Evolutionary conservation across 2,888 invertebrate genomes (phyloP).

Genomic region (Dolomedes plantarius): DNA sequence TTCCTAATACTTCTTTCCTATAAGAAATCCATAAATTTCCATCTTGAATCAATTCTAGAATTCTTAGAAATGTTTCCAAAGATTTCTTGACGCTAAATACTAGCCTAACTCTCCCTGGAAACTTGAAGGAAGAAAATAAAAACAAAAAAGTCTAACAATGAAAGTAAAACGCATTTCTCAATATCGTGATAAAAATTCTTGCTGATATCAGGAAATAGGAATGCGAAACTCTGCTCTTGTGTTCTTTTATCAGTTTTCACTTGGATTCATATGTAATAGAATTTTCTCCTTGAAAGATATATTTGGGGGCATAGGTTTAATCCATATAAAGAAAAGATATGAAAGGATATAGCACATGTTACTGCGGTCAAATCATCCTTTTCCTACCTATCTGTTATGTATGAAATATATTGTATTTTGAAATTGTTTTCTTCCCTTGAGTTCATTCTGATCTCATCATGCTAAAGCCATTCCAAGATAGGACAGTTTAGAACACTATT

Average conservation of each 20-base stretch:
- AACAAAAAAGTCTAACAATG: not conserved
- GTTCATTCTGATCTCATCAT: too few relatives aligned
- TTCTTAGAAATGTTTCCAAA: not conserved
- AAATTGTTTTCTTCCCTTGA: not conserved
- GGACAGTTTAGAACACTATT: too few relatives aligned
- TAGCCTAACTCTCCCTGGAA: not conserved
- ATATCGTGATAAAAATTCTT: slow-evolving; percentile 28
- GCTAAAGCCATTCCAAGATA: too few relatives aligned
- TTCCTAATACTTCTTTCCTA: too few relatives aligned
- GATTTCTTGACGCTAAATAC: not conserved
- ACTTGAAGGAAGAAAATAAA: too few relatives aligned
- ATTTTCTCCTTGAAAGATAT: slow-evolving; percentile 42
- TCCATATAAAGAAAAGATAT: slow-evolving; percentile 6
- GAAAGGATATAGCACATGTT: slow-evolving; percentile 1
- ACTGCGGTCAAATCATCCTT: not conserved
- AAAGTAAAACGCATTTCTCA: slow-evolving; percentile 7
- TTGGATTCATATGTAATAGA: slow-evolving; percentile 42
- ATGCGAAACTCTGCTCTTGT: slow-evolving; percentile 35
- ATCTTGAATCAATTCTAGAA: not conserved
- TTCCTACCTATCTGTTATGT: not conserved
- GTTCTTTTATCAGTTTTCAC: slow-evolving; percentile 66
- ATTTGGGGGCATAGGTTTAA: slow-evolving; percentile 42
- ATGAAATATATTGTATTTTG: not conserved
- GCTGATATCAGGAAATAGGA: slow-evolving; percentile 29
- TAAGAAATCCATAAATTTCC: too few relatives aligned